Conservation (phyloP, 2,113 vertebrate species). For the Boulengeromyrus knoepffleri region DNA sequence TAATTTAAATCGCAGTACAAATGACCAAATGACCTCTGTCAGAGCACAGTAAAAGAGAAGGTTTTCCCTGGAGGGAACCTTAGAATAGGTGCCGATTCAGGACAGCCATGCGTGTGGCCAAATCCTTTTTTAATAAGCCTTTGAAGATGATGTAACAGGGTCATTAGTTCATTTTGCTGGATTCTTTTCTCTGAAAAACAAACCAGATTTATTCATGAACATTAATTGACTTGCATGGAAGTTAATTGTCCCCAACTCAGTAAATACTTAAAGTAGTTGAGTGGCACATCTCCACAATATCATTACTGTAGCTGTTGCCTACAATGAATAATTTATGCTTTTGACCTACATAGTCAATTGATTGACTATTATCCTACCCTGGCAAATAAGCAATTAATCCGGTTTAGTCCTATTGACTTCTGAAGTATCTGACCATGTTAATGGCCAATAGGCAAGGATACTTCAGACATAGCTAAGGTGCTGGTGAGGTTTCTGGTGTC, state of each 20-base stretch:
- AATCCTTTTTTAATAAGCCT: neutral
- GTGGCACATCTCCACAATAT: neutral
- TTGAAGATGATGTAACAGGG: neutral
- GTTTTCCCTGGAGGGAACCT: neutral
- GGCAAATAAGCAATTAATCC: neutral
- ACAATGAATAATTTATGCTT: neutral
- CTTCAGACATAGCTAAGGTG: neutral
- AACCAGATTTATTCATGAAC: neutral
- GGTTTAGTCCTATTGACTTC: neutral
- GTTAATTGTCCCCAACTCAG: neutral
- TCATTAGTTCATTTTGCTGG: neutral
- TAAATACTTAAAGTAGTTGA: neutral
- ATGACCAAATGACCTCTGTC: neutral
- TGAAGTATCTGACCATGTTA: neutral
- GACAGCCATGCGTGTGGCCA: neutral
- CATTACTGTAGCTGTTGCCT: neutral
- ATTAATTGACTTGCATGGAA: neutral
- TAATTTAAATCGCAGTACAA: neutral
- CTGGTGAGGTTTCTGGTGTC: neutral
- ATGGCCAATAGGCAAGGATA: neutral
- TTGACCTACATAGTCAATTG: neutral
- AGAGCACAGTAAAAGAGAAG: neutral
- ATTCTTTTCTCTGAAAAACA: neutral
- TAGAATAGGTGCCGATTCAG: neutral
- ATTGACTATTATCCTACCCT: neutral